Percentiles rank a stretch among this genome's conserved stretches.
Conservation (phyloP, 2,888 invertebrate genomes). For the Eupithecia insigniata region DNA sequence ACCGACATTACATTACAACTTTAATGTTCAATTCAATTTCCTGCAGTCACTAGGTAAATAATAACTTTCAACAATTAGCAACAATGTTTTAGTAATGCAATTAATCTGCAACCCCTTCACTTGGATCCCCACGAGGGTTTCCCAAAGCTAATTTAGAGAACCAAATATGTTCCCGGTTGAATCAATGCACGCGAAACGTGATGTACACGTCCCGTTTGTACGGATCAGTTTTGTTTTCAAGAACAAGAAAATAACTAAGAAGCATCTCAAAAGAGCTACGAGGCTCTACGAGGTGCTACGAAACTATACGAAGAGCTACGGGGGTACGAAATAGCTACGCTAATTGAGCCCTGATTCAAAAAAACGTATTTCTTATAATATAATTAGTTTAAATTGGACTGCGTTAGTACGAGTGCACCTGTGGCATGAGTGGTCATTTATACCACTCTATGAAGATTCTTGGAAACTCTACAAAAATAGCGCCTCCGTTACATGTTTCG, state of each 20-base stretch:
- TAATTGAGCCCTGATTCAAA: not conserved
- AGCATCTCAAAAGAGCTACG: not conserved
- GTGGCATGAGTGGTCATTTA: not conserved
- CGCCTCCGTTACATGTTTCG: not conserved
- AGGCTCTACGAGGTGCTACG: slow-evolving; percentile 5
- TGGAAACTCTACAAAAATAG: not conserved
- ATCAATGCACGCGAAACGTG: slow-evolving; percentile 12
- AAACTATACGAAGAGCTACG: not conserved
- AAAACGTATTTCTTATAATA: too few species aligned
- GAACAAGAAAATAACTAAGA: not conserved
- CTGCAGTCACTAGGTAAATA: slow-evolving; percentile 15
- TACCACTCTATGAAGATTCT: not conserved
- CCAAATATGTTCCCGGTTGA: slow-evolving; percentile 56
- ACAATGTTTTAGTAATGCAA: slow-evolving; percentile 68
- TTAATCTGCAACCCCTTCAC: slow-evolving; percentile 65
- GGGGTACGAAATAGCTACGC: not conserved
- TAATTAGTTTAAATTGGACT: not conserved
- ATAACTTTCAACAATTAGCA: slow-evolving; percentile 60
- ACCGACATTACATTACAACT: not conserved
- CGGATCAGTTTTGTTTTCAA: not conserved
- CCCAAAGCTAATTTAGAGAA: slow-evolving; percentile 72
- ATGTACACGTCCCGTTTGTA: not conserved
- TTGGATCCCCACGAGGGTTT: slow-evolving; percentile 60
- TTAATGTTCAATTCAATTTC: not conserved
- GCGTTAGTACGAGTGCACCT: not conserved